Percentiles rank a stretch among this genome's conserved stretches.
Conservation (phyloP, 2,797 vertebrate genomes). For the Cryptoprocta ferox region DNA sequence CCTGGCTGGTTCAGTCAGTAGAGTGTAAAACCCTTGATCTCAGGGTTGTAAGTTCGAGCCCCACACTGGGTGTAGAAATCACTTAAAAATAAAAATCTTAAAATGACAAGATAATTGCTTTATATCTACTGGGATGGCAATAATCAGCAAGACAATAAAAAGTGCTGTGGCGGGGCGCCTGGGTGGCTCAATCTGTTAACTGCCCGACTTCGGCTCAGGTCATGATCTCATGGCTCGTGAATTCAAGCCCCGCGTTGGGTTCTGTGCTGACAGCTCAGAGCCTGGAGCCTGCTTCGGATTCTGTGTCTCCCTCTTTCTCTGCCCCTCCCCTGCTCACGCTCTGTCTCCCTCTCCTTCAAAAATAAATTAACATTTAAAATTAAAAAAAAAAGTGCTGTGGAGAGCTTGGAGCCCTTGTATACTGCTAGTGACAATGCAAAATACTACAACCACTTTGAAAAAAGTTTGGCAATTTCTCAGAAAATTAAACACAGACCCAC, state of each 20-base stretch:
- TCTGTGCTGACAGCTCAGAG: too few relatives aligned
- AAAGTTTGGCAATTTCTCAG: background rate
- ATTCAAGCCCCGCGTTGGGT: too few relatives aligned
- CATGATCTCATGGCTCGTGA: too few relatives aligned
- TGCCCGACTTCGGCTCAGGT: too few relatives aligned
- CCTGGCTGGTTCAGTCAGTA: background rate
- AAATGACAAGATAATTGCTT: background rate
- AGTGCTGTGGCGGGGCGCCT: too few relatives aligned
- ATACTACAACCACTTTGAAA: background rate
- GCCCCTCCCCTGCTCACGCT: too few relatives aligned
- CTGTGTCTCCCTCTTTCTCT: too few relatives aligned
- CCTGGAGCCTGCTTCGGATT: too few relatives aligned
- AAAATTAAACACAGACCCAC: background rate
- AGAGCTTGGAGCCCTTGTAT: background rate
- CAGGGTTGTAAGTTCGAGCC: background rate
- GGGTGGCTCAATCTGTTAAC: too few relatives aligned
- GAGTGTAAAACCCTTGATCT: background rate
- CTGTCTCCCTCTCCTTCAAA: too few relatives aligned
- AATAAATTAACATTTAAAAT: too few relatives aligned
- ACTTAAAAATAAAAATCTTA: background rate
- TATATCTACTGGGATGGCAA: background rate
- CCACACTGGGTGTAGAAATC: background rate
- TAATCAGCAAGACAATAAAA: background rate
- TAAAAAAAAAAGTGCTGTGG: background rate
- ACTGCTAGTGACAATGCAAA: background rate